Evolutionary conservation across 2,888 invertebrate species (phyloP).

Genomic region (Torymus aiolomorphi): DNA sequence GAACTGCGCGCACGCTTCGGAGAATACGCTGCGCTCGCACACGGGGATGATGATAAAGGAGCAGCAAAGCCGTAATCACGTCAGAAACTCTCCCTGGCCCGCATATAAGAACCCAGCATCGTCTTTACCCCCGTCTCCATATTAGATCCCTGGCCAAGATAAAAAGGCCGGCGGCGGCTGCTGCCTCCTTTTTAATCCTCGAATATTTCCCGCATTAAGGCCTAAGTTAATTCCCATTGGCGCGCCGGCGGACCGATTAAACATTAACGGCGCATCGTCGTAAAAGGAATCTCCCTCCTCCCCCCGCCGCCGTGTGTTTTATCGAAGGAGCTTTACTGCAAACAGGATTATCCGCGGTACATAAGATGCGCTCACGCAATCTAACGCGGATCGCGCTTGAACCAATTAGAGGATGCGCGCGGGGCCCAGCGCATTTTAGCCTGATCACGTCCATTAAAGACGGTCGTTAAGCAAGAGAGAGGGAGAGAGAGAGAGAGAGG

Average conservation of each 20-base stretch:
- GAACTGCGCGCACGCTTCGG: too few species aligned
- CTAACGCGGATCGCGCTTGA: constrained; percentile 35
- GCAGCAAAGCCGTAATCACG: too few species aligned
- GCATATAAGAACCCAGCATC: neutral
- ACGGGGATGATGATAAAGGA: too few species aligned
- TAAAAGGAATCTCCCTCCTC: constrained; percentile 18
- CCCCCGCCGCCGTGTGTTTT: constrained; percentile 16
- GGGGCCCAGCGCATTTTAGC: constrained; percentile 48
- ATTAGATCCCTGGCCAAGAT: too few species aligned
- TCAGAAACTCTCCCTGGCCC: too few species aligned
- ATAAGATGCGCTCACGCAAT: constrained; percentile 22
- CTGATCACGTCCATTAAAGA: constrained; percentile 42
- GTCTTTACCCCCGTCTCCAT: too few species aligned
- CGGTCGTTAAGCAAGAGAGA: neutral
- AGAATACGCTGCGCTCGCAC: too few species aligned
- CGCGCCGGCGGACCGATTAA: constrained; percentile 21
- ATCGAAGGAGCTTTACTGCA: constrained; percentile 48
- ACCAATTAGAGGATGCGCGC: constrained; percentile 49
- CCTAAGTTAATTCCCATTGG: neutral
- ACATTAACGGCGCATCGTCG: constrained; percentile 49
- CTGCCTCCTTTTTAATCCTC: constrained; percentile 28
- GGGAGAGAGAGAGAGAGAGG: neutral
- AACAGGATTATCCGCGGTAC: constrained; percentile 45
- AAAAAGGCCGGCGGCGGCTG: too few species aligned
- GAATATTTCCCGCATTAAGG: constrained; percentile 28